These are phyloP conservation scores for Cosmia trapezina DNA, from an alignment of 2,888 invertebrate genomes.

Conservation along the genomic window DNA sequence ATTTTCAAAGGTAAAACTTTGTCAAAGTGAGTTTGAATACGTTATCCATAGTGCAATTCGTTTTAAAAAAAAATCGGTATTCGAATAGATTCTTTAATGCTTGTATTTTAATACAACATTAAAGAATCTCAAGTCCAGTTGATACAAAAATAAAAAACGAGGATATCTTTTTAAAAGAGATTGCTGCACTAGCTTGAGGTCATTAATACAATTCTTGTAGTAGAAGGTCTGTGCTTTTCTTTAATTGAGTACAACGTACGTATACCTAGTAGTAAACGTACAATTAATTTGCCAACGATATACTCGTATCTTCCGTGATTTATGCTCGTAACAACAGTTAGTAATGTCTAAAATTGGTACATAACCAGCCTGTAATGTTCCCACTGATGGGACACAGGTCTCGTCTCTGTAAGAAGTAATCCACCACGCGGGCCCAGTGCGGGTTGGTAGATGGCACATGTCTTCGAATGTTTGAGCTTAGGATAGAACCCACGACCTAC, in stretches of 20 bases:
- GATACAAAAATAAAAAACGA: not conserved
- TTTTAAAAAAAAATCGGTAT: slow-evolving; percentile 14
- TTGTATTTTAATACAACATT: no score
- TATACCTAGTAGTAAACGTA: not conserved
- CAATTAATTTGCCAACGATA: not conserved
- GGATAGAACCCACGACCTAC: no score
- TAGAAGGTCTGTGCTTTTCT: not conserved
- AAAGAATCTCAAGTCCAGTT: not conserved
- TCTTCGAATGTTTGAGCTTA: no score
- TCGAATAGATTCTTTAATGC: not conserved
- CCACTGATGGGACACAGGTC: no score
- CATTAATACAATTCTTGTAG: not conserved
- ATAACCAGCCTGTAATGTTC: no score
- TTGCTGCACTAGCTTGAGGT: not conserved
- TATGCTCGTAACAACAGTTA: not conserved
- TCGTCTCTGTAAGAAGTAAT: no score
- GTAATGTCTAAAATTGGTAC: not conserved
- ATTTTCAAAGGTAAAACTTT: slow-evolving; percentile 49
- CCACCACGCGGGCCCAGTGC: no score
- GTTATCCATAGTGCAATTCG: slow-evolving; percentile 3
- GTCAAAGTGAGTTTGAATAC: slow-evolving; percentile 39
- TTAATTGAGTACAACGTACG: not conserved
- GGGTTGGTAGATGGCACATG: no score
- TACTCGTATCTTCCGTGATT: not conserved
- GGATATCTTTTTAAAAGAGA: not conserved